Percentiles rank a stretch among this genome's conserved stretches.
phyloP scores from a whole-genome alignment of 2,888 invertebrate genomes.

The Volucella bombylans region DNA sequence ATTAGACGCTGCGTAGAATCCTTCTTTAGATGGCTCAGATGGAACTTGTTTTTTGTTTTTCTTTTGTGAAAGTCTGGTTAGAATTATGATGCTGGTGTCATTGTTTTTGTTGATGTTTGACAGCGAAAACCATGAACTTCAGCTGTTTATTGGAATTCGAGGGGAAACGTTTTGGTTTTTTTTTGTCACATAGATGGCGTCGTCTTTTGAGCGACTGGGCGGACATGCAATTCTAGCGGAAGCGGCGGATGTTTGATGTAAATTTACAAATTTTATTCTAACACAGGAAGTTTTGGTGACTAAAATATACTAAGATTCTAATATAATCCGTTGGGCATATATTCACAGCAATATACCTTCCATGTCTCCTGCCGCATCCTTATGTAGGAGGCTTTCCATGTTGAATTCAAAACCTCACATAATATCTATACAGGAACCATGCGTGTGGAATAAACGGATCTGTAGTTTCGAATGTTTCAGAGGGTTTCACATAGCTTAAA shows the following conservation, averaged over 20 bases:
- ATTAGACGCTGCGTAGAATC: not conserved
- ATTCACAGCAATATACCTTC: too few species aligned
- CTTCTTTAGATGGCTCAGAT: not conserved
- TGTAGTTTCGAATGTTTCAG: too few species aligned
- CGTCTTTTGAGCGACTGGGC: not conserved
- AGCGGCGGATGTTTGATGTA: not conserved
- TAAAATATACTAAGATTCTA: too few species aligned
- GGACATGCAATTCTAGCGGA: not conserved
- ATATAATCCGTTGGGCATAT: too few species aligned
- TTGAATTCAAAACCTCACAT: too few species aligned
- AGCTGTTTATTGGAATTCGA: constrained; percentile 37
- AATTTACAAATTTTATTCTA: not conserved
- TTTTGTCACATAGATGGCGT: constrained; percentile 1
- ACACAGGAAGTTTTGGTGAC: too few species aligned
- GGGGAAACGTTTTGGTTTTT: not conserved
- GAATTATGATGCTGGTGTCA: constrained; percentile 25
- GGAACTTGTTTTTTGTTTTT: not conserved
- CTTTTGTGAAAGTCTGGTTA: constrained; percentile 48
- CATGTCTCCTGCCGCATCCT: too few species aligned
- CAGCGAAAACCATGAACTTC: constrained; percentile 44
- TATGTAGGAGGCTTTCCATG: too few species aligned
- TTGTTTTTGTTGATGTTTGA: constrained; percentile 69
- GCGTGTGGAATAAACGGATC: too few species aligned
- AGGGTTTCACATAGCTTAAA: too few species aligned
- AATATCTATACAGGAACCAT: too few species aligned